Base-by-base conservation (phyloP, 2,797 vertebrate genomes). In the Holocentrus rufus region DNA sequence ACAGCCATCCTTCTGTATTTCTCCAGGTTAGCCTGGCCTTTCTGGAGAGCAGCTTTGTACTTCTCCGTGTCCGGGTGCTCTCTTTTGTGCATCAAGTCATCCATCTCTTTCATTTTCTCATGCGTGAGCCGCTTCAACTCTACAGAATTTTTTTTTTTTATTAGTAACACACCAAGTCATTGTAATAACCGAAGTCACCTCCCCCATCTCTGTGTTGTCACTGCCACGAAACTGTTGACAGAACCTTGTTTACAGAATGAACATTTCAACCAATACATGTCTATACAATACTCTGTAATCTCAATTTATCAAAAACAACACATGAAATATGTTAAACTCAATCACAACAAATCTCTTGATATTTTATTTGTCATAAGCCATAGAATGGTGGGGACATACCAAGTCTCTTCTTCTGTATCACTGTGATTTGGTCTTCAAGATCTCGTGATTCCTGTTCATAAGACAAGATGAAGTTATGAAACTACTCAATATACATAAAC, bases 81-180 rank as follows among this genome's bases (percentile, higher is more conserved):
- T 49, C 79, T 87, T 64, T 83, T 89, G n/a, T 81, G 85, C 82
- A 77, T 90, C 73, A 93, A 44, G 53, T 92, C 90, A 2, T 91
- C 89, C 23, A 94, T 91, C 79, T 90, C 89, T 77, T 88, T 92
- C 92, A 95, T 92, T 81, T 92, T 92, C 65, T 93, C 92, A 67
- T 91, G 91, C 1, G 87, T 92, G 20, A 89, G 89, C 7, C 89
- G 88, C 80, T 94, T 95, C 56, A 94, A 64, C 55, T 92, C 94
- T 95, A 69, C 14, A 77, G 11, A 67, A 13, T n/a, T n/a, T n/a
- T n/a, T n/a, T n/a, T n/a, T n/a, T n/a, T n/a, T n/a, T n/a, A 59
- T 14, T 42, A 42, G 5, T 46, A n/a, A 46, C 17, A 61, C 9
- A 30, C 14, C 3, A 11, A 42, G 36, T 39, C 36, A 13, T 39